phyloP scores from a whole-genome alignment of 2,113 vertebrate genomes.

The Oreochromis tanganicae region DNA sequence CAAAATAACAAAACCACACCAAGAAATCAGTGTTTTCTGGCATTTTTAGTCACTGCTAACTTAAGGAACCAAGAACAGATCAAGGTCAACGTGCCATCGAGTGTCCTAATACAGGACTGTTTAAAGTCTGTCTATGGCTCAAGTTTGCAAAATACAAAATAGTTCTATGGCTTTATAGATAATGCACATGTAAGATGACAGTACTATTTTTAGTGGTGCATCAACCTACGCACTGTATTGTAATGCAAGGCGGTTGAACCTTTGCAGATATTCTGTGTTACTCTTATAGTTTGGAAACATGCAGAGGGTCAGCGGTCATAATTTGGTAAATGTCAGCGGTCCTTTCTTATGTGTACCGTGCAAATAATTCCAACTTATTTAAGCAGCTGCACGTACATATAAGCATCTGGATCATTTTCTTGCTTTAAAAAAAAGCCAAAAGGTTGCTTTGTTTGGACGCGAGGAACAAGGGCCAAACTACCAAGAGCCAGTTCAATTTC shows the following conservation, averaged over 20 bases:
- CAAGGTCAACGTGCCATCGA: background rate
- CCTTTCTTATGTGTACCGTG: background rate
- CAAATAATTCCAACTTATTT: background rate
- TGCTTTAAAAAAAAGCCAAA: slow-evolving; percentile 20
- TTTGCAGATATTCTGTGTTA: background rate
- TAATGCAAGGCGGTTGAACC: background rate
- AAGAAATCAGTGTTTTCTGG: background rate
- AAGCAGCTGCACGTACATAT: background rate
- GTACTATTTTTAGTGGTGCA: background rate
- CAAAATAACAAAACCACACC: background rate
- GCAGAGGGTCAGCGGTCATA: background rate
- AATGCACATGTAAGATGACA: background rate
- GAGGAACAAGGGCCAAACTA: background rate
- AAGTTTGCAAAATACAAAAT: background rate
- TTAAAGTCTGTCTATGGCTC: background rate
- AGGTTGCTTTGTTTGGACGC: background rate
- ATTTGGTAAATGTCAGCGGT: background rate
- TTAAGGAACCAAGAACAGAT: background rate
- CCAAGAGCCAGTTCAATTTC: slow-evolving; percentile 35
- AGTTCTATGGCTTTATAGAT: background rate
- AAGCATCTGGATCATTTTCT: background rate
- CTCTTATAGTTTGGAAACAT: background rate
- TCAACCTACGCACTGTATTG: background rate
- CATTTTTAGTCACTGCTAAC: background rate
- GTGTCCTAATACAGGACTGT: background rate